Evolutionary conservation across 1,140 invertebrate species (phyloP).

Genomic region (Zaprionus africanus): DNA sequence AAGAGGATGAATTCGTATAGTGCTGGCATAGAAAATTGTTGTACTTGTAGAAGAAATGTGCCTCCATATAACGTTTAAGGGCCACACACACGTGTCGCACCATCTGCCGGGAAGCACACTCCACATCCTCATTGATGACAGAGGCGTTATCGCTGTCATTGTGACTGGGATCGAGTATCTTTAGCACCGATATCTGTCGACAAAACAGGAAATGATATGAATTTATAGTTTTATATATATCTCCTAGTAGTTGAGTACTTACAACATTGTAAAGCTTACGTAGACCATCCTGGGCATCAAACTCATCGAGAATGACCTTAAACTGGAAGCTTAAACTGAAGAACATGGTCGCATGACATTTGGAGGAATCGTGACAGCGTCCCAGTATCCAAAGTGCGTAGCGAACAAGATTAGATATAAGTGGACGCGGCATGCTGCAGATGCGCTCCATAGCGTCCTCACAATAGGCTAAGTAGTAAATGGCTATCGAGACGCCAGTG

Average conservation of each 20-base stretch:
- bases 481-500: constrained; percentile 97
- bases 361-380: constrained; percentile 97
- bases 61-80: constrained; percentile 96
- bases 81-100: constrained; percentile 96
- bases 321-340: constrained; percentile 97
- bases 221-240: too few species aligned
- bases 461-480: constrained; percentile 98
- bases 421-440: constrained; percentile 91
- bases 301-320: constrained; percentile 95
- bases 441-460: constrained; percentile 99
- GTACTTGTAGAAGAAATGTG: constrained; percentile 93
- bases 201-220: constrained; percentile 15
- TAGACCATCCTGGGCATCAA: constrained; percentile 96
- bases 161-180: constrained; percentile 87
- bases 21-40: constrained; percentile 89
- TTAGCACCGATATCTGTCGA: constrained; percentile 90
- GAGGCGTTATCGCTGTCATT: constrained; percentile 88
- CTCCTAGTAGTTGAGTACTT: constrained; percentile 61
- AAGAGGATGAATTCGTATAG: constrained; percentile 56
- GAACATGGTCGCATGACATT: constrained; percentile 99
- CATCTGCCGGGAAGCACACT: constrained; percentile 96
- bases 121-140: constrained; percentile 93
- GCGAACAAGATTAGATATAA: constrained; percentile 92
- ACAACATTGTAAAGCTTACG: constrained; percentile 97
- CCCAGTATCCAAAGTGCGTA: constrained; percentile 97